Evolutionary conservation across 2,888 invertebrate species (phyloP).

Genomic region (Xestia ashworthii): DNA sequence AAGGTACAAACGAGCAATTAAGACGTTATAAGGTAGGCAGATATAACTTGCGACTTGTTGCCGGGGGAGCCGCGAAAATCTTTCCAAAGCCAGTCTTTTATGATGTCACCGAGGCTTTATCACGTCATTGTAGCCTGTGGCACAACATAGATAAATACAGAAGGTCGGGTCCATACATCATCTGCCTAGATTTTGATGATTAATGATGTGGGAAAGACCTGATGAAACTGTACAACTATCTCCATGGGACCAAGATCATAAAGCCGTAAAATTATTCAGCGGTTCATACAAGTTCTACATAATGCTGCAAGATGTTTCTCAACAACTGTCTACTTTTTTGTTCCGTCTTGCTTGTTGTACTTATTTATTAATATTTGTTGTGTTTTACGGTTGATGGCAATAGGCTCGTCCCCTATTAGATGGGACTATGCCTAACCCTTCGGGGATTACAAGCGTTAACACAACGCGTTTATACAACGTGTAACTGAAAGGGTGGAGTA

Average conservation of each 20-base stretch:
- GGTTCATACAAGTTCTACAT: no score
- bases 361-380: no score
- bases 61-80: constrained; percentile 27
- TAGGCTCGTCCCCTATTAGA: no score
- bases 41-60: constrained; percentile 46
- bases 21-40: background rate
- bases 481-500: no score
- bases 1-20: constrained; percentile 25
- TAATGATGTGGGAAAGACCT: background rate
- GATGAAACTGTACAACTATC: background rate
- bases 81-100: constrained; percentile 45
- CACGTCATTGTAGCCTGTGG: constrained; percentile 21
- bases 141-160: background rate
- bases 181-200: background rate
- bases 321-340: no score
- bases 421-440: no score
- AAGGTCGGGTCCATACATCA: background rate
- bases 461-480: no score
- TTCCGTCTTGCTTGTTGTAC: no score
- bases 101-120: constrained; percentile 46
- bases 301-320: no score
- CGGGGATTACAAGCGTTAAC: no score
- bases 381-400: no score
- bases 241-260: background rate
- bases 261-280: background rate